A percentile compares a stretch with the other conserved stretches of the same genome.
Evolutionary conservation across 1,140 invertebrate genomes (phyloP).

Genomic region (Lepidotrigona ventralis): DNA sequence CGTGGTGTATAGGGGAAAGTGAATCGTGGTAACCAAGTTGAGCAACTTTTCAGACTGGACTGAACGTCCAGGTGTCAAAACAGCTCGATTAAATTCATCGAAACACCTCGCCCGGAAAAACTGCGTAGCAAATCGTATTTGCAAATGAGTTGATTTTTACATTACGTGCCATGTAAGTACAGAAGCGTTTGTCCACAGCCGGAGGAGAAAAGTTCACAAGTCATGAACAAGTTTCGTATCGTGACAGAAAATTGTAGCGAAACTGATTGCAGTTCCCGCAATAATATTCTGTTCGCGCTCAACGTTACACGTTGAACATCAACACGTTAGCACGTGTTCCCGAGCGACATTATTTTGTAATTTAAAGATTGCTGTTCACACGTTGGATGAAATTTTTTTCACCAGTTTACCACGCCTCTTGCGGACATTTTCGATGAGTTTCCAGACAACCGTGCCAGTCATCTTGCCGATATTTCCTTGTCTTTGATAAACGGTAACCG

Average conservation of each 20-base stretch:
- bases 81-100: conserved; percentile 59
- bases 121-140: not conserved
- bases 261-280: not conserved
- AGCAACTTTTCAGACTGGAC: conserved; percentile 66
- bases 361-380: not conserved
- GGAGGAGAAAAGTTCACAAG: no score
- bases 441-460: not conserved
- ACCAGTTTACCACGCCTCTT: not conserved
- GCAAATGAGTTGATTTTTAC: not conserved
- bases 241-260: conserved; percentile 15
- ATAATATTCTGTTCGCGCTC: not conserved
- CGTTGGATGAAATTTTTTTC: not conserved
- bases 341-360: not conserved
- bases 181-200: not conserved
- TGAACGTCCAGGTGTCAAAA: conserved; percentile 56
- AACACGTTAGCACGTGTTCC: not conserved
- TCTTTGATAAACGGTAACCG: not conserved
- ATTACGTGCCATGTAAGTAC: no score
- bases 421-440: conserved; percentile 1
- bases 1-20: conserved; percentile 74
- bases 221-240: not conserved
- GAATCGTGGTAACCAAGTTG: conserved; percentile 69
- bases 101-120: conserved; percentile 62
- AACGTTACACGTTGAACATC: not conserved
- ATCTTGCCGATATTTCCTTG: not conserved